Percentiles rank a stretch among this genome's conserved stretches.
Conservation (phyloP, 2,113 vertebrate genomes). For the Oncorhynchus masou region DNA sequence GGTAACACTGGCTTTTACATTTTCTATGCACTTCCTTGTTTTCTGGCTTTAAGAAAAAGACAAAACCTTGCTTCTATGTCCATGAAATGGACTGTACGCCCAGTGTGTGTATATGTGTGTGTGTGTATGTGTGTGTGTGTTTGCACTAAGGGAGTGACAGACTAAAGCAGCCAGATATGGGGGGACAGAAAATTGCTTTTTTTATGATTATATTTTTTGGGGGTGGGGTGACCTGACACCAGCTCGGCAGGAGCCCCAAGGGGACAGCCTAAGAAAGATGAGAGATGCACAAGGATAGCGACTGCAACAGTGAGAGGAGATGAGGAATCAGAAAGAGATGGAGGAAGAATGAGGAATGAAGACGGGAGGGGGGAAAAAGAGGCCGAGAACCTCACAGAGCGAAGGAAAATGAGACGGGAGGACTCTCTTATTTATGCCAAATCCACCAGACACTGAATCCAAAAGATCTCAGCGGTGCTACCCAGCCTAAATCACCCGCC, state of each 20-base stretch:
- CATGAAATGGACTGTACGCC: conserved; percentile 67
- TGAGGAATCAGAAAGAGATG: conserved; percentile 53
- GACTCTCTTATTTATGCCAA: conserved; percentile 47
- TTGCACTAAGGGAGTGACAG: conserved; percentile 58
- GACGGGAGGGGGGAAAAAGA: conserved; percentile 14
- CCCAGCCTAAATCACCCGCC: conserved; percentile 33
- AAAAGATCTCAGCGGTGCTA: conserved; percentile 33
- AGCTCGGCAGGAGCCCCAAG: conserved; percentile 83
- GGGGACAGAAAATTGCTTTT: conserved; percentile 40
- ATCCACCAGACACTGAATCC: conserved; percentile 45
- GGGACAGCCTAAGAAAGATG: conserved; percentile 81
- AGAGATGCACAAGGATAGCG: conserved; percentile 64
- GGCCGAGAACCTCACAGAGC: conserved; percentile 35
- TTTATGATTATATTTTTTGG: conserved; percentile 32
- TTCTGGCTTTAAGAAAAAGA: conserved; percentile 66
- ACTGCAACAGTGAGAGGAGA: conserved; percentile 52
- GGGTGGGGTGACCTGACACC: conserved; percentile 74
- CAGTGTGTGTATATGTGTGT: conserved; percentile 37
- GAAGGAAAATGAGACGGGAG: conserved; percentile 45
- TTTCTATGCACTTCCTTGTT: conserved; percentile 66
- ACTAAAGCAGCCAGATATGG: conserved; percentile 51
- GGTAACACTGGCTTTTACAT: conserved; percentile 69
- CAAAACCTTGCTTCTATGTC: conserved; percentile 64
- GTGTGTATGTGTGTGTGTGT: conserved; percentile 4
- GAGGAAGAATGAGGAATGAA: conserved; percentile 48